These are phyloP conservation scores for Sarcophaga bullata DNA, from an alignment of 1,140 invertebrate species.

Conservation along the genomic window DNA sequence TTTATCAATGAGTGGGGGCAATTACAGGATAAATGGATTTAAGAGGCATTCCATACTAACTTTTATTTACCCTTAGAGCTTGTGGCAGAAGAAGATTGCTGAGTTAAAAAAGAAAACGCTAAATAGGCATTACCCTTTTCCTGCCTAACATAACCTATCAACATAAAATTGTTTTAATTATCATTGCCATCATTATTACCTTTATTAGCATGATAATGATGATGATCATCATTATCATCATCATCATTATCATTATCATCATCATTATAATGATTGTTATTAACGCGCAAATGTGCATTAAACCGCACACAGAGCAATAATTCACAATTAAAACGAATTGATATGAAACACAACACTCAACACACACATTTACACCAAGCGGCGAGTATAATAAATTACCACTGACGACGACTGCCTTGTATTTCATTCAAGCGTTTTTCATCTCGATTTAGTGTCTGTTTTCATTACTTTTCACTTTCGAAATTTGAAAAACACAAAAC, in stretches of 20 bases:
- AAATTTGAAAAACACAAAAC: constrained; percentile 11
- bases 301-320: not conserved
- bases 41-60: too few relatives aligned
- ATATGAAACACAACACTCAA: not conserved
- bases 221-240: not conserved
- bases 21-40: too few relatives aligned
- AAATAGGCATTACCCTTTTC: not conserved
- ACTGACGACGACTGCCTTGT: not conserved
- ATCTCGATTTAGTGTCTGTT: not conserved
- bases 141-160: too few relatives aligned
- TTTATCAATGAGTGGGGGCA: too few relatives aligned
- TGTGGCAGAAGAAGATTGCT: too few relatives aligned
- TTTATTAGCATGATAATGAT: too few relatives aligned
- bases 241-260: constrained; percentile 14
- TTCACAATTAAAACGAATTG: constrained; percentile 6
- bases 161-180: too few relatives aligned
- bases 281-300: not conserved
- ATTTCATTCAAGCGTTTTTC: not conserved
- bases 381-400: not conserved
- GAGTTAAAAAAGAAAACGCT: not conserved
- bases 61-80: too few relatives aligned
- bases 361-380: not conserved
- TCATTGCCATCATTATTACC: too few relatives aligned
- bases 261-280: not conserved
- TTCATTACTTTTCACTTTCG: constrained; percentile 38